A percentile compares a stretch with the other conserved stretches of the same genome.
Conservation (phyloP, 2,797 vertebrate species). For the Darevskia nairensis region DNA sequence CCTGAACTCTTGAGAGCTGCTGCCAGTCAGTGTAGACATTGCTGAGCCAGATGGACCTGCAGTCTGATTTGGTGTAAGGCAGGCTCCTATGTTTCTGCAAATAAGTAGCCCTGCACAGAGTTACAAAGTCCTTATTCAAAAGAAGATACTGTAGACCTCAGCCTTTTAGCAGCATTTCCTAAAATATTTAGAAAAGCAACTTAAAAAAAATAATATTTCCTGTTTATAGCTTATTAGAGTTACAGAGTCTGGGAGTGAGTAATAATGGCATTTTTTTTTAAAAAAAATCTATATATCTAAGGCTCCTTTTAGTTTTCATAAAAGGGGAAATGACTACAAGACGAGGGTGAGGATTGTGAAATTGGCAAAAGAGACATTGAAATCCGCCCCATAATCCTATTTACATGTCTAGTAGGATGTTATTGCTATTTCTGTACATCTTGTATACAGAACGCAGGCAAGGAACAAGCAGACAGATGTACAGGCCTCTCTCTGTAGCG, state of each 20-base stretch:
- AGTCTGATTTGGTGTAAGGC: no score
- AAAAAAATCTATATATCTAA: conserved; percentile 20
- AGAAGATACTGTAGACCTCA: background rate
- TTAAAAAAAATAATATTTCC: background rate
- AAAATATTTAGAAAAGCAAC: conserved; percentile 29
- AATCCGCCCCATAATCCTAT: conserved; percentile 37
- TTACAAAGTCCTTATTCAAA: background rate
- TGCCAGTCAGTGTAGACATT: no score
- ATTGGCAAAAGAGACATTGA: conserved; percentile 22
- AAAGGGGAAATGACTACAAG: conserved; percentile 39
- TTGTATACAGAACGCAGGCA: conserved; percentile 1
- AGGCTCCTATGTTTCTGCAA: background rate
- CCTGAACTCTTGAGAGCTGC: no score
- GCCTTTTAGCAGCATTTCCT: conserved; percentile 22
- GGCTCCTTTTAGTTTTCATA: conserved; percentile 37
- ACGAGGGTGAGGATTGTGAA: conserved; percentile 8
- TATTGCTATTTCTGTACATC: conserved; percentile 33
- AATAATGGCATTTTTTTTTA: background rate
- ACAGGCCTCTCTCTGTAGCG: background rate
- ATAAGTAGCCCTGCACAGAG: background rate
- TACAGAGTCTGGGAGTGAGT: background rate
- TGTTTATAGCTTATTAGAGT: conserved; percentile 25
- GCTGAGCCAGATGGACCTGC: no score
- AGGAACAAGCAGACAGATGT: background rate
- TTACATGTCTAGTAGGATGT: conserved; percentile 40